Base-by-base conservation (phyloP, 2,113 vertebrate genomes). In the Mesoclemmys tuberculata region DNA sequence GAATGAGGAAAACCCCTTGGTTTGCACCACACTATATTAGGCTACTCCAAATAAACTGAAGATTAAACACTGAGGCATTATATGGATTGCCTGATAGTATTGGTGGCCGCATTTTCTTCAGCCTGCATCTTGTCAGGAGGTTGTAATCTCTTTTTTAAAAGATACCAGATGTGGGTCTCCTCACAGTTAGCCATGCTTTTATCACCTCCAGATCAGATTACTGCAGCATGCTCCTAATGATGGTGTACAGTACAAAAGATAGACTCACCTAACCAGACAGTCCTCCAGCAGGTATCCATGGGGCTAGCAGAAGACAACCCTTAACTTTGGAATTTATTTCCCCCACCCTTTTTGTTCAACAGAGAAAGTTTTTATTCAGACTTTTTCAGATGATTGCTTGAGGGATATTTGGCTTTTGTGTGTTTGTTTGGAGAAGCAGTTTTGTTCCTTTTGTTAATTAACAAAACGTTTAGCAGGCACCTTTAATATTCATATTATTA, bases 151-250 rank as follows among this genome's bases (percentile, higher is more conserved):
- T 96, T 96, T 96, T 96, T 97, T 64, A 64, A 64, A 61, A 7
- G 31, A 64, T 64, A 97, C 97, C 96, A 89, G 94, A 96, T 97
- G 96, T 94, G 96, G 96, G 97, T 91, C 94, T 95, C 94, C 95
- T 94, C 95, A 91, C 61, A 95, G 93, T 97, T 75, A 87, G 90
- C 93, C 85, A 80, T 21, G 84, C 94, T 93, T 95, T 90, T 91
- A 93, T 93, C 95, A 96, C 96, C 95, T 96, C 89, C 90, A 87
- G 80, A 90, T 90, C 96, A 93, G 93, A 97, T 97, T 94, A 94
- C 93, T 95, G 85, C 82, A 87, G 84, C 86, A 71, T 82, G 95
- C 84, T 82, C 87, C 94, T 87, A n/a, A 68, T 38, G n/a, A 68
- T 22, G 35, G 35, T n/a, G 18, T 5, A 38, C 64, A 38, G 64